Base-by-base conservation (phyloP, 2,888 invertebrate genomes). In the Zele albiditarsus region DNA sequence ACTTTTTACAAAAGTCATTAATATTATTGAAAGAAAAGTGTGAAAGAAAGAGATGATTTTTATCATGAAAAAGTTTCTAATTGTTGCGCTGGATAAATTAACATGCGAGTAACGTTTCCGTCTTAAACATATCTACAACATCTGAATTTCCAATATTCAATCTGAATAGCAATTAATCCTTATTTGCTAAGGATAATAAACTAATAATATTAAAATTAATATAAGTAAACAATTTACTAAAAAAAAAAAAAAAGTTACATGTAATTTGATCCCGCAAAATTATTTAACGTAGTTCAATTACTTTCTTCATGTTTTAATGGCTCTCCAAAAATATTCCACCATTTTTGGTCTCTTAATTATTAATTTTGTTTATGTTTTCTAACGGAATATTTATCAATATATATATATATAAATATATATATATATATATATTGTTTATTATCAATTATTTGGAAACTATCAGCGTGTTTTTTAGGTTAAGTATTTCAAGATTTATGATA, bases 91-190 rank as follows among this genome's bases (percentile, higher is more conserved):
- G 63, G 49, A 58, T 4, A 68, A 70, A 23, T 57, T 53, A n/a
- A 57, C 31, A 67, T 57, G 49, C n/a, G 14, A n/a, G 66, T 49
- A 76, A 78, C 76, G 78, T 80, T 81, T 82, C 76, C 78, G 81
- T 75, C 72, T 79, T 77, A 76, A 67, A 83, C 83, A 84, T 83
- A 84, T 83, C 82, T 76, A 73, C 66, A 71, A 62, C 73, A 72
- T 72, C 53, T 75, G 70, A 73, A 72, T 66, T 49, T 67, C 65
- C 53, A 60, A 69, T 71, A 68, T 53, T 58, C 27, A 42, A 28
- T n/a, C 38, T 23, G 12, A 49, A 20, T 67, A 33, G 58, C 16
- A 28, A 57, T 58, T 71, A 2, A 57, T 23, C 27, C 28, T 62
- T 58, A 20, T 20, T 53, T 73, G 57, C 27, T 33, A 66, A 27